Evolutionary conservation across 2,888 invertebrate species (phyloP).

Genomic region (Litoditis marina): DNA sequence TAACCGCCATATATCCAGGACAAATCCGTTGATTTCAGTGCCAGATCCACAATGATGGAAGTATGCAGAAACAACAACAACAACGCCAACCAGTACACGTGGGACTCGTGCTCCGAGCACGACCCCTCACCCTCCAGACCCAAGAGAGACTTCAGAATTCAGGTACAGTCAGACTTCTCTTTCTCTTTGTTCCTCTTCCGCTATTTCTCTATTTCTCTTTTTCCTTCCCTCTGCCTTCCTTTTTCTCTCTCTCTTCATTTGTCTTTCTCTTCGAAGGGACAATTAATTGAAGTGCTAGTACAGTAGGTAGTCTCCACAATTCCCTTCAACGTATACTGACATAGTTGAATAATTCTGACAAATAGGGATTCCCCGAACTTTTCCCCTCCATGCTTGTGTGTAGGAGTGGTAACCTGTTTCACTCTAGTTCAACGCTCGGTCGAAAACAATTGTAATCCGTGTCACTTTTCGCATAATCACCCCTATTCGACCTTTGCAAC

Average conservation of each 20-base stretch:
- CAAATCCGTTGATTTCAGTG: no score
- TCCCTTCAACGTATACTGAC: no score
- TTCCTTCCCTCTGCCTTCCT: not conserved
- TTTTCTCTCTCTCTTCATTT: not conserved
- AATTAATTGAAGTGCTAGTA: not conserved
- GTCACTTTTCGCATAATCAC: no score
- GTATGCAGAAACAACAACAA: constrained; percentile 24
- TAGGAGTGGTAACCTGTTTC: no score
- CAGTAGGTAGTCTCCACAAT: not conserved
- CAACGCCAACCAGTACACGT: not conserved
- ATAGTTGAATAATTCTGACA: no score
- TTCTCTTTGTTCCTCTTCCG: not conserved
- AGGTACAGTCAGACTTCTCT: constrained; percentile 19
- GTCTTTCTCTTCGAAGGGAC: not conserved
- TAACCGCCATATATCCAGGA: no score
- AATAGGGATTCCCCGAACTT: no score
- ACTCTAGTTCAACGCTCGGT: no score
- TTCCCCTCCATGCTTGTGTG: no score
- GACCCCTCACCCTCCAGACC: constrained; percentile 23
- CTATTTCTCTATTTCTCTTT: not conserved
- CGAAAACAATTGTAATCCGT: no score
- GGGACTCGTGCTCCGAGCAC: constrained; percentile 2
- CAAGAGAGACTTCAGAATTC: constrained; percentile 50
- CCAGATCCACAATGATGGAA: constrained; percentile 26
- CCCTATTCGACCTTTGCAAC: no score